Evolutionary conservation across 92 coral and sea anemone genomes (phyloP).

Genomic region (Porites divaricata): DNA sequence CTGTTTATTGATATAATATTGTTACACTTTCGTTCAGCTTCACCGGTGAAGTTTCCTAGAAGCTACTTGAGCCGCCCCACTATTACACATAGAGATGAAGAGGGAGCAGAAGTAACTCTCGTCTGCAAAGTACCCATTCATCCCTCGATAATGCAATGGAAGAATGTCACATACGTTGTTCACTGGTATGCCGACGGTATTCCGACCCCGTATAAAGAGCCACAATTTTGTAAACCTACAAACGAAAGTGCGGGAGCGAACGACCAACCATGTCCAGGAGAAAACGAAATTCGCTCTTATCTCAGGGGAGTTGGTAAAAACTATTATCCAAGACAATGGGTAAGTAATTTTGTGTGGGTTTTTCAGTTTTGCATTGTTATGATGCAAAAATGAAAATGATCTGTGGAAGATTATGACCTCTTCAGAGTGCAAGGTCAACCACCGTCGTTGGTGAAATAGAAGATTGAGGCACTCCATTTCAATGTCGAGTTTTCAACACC

Average conservation of each 20-base stretch:
- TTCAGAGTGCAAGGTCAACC: too few species aligned
- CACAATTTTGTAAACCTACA: not conserved
- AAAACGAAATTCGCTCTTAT: not conserved
- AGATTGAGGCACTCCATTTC: too few species aligned
- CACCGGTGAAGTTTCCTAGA: slow-evolving; percentile 1
- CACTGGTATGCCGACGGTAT: slow-evolving; percentile 18
- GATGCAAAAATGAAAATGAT: too few species aligned
- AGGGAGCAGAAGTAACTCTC: slow-evolving; percentile 1
- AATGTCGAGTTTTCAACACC: too few species aligned
- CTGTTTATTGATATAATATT: too few species aligned
- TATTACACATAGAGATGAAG: not conserved
- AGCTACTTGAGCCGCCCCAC: not conserved
- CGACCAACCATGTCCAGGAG: not conserved
- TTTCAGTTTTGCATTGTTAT: not conserved
- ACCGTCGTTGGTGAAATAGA: too few species aligned
- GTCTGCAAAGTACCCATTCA: not conserved
- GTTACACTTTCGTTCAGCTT: not conserved
- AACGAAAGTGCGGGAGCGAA: not conserved
- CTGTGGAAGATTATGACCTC: too few species aligned
- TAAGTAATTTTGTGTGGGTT: not conserved
- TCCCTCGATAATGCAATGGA: not conserved
- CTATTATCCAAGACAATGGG: slow-evolving; percentile 23
- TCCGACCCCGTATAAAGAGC: not conserved
- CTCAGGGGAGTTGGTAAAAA: not conserved
- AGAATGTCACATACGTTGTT: slow-evolving; percentile 23